Evolutionary conservation across 2,113 vertebrate genomes (phyloP).

Genomic region (Daboia siamensis): DNA sequence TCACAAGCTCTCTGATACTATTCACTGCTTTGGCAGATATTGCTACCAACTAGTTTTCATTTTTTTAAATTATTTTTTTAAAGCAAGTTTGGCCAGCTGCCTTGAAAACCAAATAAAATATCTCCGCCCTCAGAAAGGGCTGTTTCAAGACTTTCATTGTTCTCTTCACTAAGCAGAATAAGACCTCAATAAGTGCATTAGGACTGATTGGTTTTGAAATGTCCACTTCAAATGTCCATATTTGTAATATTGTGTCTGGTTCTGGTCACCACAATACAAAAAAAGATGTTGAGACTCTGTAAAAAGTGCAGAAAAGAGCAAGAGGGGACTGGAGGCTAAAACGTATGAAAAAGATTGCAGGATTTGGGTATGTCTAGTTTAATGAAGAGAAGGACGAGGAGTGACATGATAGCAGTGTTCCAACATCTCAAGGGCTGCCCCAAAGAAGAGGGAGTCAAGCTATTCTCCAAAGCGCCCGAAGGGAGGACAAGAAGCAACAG

Average conservation of each 20-base stretch:
- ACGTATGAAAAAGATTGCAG: too few relatives aligned
- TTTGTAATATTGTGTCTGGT: not conserved
- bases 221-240: slow-evolving; percentile 48
- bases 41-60: not conserved
- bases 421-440: too few relatives aligned
- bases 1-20: slow-evolving; percentile 22
- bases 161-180: slow-evolving; percentile 39
- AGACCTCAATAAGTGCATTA: slow-evolving; percentile 56
- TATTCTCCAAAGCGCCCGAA: too few relatives aligned
- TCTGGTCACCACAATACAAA: not conserved
- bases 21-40: slow-evolving; percentile 48
- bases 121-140: rapidly evolving
- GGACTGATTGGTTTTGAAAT: slow-evolving; percentile 57
- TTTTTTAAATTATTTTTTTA: slow-evolving; percentile 4
- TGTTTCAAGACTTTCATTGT: slow-evolving; percentile 15
- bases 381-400: too few relatives aligned
- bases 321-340: too few relatives aligned
- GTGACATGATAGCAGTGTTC: too few relatives aligned
- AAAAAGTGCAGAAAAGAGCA: too few relatives aligned
- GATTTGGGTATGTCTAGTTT: too few relatives aligned
- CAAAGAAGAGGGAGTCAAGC: too few relatives aligned
- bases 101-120: not conserved
- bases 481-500: too few relatives aligned
- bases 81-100: slow-evolving; percentile 34
- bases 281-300: too few relatives aligned